Conservation (phyloP, 2,888 invertebrate genomes). For the Dendrolimus pini region DNA sequence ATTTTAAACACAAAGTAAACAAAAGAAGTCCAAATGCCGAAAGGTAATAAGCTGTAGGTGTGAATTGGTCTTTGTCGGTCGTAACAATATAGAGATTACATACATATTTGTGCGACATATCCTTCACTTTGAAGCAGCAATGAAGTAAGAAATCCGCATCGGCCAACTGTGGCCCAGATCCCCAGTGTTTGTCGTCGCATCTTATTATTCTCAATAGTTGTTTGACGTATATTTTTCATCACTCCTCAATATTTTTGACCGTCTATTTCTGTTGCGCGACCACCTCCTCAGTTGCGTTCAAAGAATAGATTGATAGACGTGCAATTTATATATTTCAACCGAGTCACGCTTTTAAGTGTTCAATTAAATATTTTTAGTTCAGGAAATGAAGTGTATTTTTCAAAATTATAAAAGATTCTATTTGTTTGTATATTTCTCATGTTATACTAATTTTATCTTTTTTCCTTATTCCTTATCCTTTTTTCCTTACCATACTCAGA, state of each 20-base stretch:
- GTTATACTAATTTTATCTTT: no score
- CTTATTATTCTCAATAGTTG: constrained; percentile 55
- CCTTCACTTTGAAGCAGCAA: no score
- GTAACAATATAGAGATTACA: no score
- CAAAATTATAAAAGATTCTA: not conserved
- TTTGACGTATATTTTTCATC: constrained; percentile 71
- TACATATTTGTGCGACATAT: no score
- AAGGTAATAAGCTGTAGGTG: no score
- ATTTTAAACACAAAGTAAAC: no score
- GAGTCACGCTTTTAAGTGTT: not conserved
- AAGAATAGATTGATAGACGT: constrained; percentile 27
- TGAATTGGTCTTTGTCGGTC: no score
- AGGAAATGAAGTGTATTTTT: not conserved
- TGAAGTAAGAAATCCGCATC: not conserved
- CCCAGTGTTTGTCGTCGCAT: constrained; percentile 54
- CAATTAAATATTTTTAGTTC: not conserved
- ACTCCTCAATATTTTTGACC: constrained; percentile 67
- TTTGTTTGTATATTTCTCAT: not conserved
- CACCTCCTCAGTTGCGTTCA: constrained; percentile 44
- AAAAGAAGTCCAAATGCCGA: no score
- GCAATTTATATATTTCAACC: not conserved
- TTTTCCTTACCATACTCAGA: no score
- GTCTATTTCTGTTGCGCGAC: constrained; percentile 56
- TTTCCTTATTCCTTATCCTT: no score
- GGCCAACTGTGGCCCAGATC: constrained; percentile 37